Evolutionary conservation across 2,797 vertebrate genomes (phyloP), one percentile per base, ranked within the genome.

Genomic region (Gobionotothen gibberifrons): DNA sequence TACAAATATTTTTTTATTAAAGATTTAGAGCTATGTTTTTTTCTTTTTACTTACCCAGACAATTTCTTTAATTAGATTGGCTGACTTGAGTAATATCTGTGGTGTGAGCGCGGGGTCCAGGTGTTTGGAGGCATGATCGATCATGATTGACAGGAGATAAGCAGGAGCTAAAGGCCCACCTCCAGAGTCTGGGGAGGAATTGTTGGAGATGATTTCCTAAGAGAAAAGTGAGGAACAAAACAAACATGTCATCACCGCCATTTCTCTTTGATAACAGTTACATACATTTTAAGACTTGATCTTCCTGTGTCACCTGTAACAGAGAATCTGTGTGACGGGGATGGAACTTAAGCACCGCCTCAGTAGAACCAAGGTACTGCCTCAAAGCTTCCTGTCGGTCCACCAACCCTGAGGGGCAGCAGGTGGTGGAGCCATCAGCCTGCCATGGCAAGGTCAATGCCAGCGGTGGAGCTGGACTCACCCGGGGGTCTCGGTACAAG

Each of bases 401-500:
- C 79, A 95, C 94, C 73, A 96, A 73, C 17, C 94, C 95, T 0
- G 96, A 95, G 15, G 96, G 92, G 62, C 96, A 96, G 72, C 95
- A 94, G 84, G 95, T 90, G 83, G 90, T 85, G 14, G 92, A 87
- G 39, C 87, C 87, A 40, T 95, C 95, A 0, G 84, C 72, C 84
- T 95, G 93, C 93, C 93, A 94, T 1, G 94, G 94, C 73, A 96
- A 85, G 71, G 95, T 96, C 61, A 96, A 78, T 0, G 96, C 95
- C 67, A 95, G 83, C 0, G 93, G 93, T 0, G 94, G 91, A 36
- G 94, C 88, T 1, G 94, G 94, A 14, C 90, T 94, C 16, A 93
- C 81, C n/a, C 96, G 95, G 43, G 97, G 96, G 91, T 98, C 97
- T 65, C 97, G 96, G 82, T 97, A 98, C 90, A 98, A 93, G 90